A percentile compares a stretch with the other conserved stretches of the same genome.
Conservation (phyloP, 2,113 vertebrate genomes). For the Raphicerus campestris region DNA sequence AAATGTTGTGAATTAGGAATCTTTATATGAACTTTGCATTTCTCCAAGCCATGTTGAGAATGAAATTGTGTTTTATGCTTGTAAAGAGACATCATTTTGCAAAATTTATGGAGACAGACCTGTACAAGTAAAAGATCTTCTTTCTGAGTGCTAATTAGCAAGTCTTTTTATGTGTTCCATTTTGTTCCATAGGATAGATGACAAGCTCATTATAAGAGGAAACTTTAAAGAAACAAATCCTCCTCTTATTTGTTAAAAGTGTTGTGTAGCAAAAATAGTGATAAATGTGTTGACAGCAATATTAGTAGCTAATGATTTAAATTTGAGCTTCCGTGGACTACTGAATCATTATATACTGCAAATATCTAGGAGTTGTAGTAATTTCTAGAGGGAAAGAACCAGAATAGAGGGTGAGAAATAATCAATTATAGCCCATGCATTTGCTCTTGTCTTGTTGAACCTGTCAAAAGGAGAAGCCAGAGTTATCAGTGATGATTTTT, state of each 20-base stretch:
- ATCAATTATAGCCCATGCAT: background rate
- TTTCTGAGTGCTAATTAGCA: conserved; percentile 57
- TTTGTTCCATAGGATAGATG: conserved; percentile 11
- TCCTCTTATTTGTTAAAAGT: conserved; percentile 37
- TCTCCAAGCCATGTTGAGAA: background rate
- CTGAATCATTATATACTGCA: background rate
- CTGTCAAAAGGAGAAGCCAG: background rate
- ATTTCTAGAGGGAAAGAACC: background rate
- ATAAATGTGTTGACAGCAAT: conserved; percentile 47
- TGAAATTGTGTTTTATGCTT: conserved; percentile 45
- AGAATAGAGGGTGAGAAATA: background rate
- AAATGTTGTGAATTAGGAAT: conserved; percentile 15
- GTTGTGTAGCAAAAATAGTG: conserved; percentile 22
- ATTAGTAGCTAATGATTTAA: conserved; percentile 35
- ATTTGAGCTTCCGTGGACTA: conserved; percentile 11
- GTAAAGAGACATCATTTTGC: conserved; percentile 40
- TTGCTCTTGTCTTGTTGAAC: conserved; percentile 10
- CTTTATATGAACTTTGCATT: conserved; percentile 29
- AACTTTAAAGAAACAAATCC: conserved; percentile 24
- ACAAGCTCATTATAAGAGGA: conserved; percentile 50
- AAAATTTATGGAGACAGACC: conserved; percentile 31
- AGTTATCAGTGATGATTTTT: background rate
- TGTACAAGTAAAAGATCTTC: conserved; percentile 28
- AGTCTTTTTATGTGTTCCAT: conserved; percentile 27
- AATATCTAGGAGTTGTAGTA: background rate